Evolutionary conservation across 2,113 vertebrate species (phyloP).

Genomic region (Cromileptes altivelis): DNA sequence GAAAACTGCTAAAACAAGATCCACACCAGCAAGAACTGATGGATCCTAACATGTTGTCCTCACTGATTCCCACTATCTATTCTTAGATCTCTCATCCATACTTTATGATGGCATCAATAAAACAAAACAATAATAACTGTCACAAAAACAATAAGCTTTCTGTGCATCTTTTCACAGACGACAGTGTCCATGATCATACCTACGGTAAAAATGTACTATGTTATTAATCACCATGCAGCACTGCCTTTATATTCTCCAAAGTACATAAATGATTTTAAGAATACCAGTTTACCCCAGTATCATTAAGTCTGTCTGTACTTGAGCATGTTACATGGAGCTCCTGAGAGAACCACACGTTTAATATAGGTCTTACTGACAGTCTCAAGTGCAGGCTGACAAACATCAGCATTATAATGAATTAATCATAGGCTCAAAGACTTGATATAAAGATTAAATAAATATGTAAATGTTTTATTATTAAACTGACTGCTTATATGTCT

Average conservation of each 20-base stretch:
- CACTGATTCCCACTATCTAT: background rate
- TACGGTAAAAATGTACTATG: background rate
- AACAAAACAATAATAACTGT: background rate
- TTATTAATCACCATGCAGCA: background rate
- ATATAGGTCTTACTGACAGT: background rate
- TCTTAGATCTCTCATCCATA: slow-evolving; percentile 24
- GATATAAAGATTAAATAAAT: background rate
- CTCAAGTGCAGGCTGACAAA: background rate
- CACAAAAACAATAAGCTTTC: background rate
- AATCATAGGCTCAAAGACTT: background rate
- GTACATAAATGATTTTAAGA: background rate
- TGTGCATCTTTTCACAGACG: background rate
- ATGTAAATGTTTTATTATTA: background rate
- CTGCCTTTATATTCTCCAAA: background rate
- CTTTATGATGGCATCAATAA: background rate
- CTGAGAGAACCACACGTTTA: background rate
- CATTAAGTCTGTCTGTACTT: background rate
- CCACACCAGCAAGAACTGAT: slow-evolving; percentile 16
- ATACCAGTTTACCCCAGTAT: background rate
- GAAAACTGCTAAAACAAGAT: slow-evolving; percentile 8
- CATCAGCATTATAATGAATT: background rate
- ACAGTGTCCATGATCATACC: background rate
- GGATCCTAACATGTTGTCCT: slow-evolving; percentile 10
- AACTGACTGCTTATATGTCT: background rate
- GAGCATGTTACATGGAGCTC: background rate